Conservation (phyloP, 2,888 invertebrate genomes). For the Macrostomum cliftonense region DNA sequence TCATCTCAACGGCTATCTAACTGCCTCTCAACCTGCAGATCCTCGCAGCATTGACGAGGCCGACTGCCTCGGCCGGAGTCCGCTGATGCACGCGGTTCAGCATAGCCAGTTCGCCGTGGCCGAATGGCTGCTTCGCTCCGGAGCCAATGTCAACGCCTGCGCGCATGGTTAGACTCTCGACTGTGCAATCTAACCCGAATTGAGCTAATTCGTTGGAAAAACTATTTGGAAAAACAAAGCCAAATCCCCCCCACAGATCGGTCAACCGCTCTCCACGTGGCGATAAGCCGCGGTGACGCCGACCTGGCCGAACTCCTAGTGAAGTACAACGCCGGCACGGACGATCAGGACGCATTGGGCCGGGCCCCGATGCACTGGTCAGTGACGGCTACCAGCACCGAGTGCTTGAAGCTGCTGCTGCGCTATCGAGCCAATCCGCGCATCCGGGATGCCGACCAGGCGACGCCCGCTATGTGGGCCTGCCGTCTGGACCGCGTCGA, state of each 20-base stretch:
- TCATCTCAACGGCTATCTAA: no score
- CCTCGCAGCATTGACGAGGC: conserved; percentile 19
- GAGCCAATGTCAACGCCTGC: conserved; percentile 23
- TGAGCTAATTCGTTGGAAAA: no score
- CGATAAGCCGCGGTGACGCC: conserved; percentile 29
- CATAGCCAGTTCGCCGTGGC: conserved; percentile 25
- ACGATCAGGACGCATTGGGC: conserved; percentile 24
- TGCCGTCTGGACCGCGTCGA: conserved; percentile 34
- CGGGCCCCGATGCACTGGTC: conserved; percentile 35
- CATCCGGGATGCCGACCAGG: conserved; percentile 30
- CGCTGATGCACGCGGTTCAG: conserved; percentile 31
- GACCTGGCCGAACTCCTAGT: conserved; percentile 24
- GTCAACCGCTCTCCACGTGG: conserved; percentile 30
- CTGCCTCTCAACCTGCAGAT: conserved; percentile 16
- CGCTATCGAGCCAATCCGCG: conserved; percentile 22
- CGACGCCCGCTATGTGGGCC: conserved; percentile 37
- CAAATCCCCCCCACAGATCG: conserved; percentile 21
- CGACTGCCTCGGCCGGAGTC: conserved; percentile 29
- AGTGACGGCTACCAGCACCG: conserved; percentile 21
- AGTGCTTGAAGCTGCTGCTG: conserved; percentile 29
- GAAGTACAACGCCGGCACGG: conserved; percentile 25
- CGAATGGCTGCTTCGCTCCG: conserved; percentile 24
- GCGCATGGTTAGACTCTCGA: conserved; percentile 21
- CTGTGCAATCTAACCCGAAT: no score
- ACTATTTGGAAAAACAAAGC: no score